Base-by-base conservation (phyloP, 2,797 vertebrate species). In the Sebastes trivittatus region DNA sequence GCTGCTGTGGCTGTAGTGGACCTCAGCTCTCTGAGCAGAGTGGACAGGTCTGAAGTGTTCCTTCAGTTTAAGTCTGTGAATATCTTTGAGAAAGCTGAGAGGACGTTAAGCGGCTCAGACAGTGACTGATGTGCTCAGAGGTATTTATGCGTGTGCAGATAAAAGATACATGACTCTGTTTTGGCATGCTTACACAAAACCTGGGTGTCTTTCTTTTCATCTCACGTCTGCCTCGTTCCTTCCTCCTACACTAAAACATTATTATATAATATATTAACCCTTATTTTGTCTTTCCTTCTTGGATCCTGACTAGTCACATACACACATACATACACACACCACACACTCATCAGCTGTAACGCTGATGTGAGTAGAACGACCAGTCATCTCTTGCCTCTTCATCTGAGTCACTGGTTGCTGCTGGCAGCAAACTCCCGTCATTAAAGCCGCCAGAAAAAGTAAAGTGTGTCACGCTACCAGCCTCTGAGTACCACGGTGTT, bases 391-490 rank as follows among this genome's bases (percentile, higher is more conserved):
- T 76, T 56, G 9, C 46, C 70, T 60, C 70, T 75, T 59, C 73
- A 64, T 80, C 76, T 71, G 59, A 88, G 70, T 49, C 8, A 66
- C 76, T 72, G 68, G 85, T 91, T 88, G 90, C 89, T 67, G 36
- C 68, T 76, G 75, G 91, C 86, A 91, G 91, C 88, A 71, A 63
- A 71, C 80, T 84, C 58, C 64, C 65, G 63, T 84, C 67, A 71
- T 79, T 42, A 77, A 65, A 78, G 81, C 82, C 13, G 65, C 59
- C 58, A 67, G 67, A 66, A 66, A 77, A 81, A 83, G 66, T 77
- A 56, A 91, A 88, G 70, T 75, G 80, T 75, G 78, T 85, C 78
- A 79, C 11, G 0, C 42, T 71, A 63, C 64, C 74, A 78, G 62
- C 55, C 36, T 64, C 83, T 71, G 72, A 78, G 22, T 81, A 68